These are phyloP conservation scores for Micrasema longulum DNA, from an alignment of 1,140 invertebrate species.

Conservation along the genomic window DNA sequence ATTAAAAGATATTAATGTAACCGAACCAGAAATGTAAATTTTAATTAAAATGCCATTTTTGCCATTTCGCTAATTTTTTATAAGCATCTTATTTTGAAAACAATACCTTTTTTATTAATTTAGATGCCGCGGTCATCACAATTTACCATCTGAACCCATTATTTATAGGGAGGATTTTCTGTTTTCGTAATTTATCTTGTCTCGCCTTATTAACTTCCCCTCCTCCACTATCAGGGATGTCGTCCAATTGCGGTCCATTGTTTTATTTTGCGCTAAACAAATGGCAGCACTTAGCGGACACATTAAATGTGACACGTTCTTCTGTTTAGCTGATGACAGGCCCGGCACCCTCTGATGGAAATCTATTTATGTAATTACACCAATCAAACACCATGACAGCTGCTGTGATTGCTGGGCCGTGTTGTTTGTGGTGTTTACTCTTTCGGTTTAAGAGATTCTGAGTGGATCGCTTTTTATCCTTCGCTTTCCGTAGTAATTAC, in stretches of 20 bases:
- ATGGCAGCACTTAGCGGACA: constrained; percentile 25
- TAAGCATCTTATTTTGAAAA: too few species aligned
- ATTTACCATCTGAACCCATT: too few species aligned
- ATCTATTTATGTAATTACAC: constrained; percentile 40
- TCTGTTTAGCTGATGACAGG: constrained; percentile 33
- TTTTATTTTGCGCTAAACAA: constrained; percentile 11
- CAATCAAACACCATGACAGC: constrained; percentile 38
- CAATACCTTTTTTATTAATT: too few species aligned
- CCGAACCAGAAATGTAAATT: too few species aligned
- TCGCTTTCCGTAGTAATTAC: constrained; percentile 18
- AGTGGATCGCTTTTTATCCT: constrained; percentile 28
- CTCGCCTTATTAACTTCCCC: too few species aligned
- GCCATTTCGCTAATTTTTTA: too few species aligned
- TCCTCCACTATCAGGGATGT: neutral
- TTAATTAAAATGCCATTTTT: too few species aligned
- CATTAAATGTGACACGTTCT: constrained; percentile 33
- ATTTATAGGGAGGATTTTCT: too few species aligned
- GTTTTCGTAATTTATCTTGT: too few species aligned
- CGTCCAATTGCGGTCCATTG: constrained; percentile 17
- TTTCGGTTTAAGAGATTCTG: constrained; percentile 9
- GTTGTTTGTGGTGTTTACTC: constrained; percentile 38
- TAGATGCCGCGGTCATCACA: too few species aligned
- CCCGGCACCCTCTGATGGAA: constrained; percentile 32
- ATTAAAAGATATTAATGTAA: too few species aligned
- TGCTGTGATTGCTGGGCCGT: constrained; percentile 31